phyloP scores from a whole-genome alignment of 2,113 vertebrate species.

The Takifugu flavidus region DNA sequence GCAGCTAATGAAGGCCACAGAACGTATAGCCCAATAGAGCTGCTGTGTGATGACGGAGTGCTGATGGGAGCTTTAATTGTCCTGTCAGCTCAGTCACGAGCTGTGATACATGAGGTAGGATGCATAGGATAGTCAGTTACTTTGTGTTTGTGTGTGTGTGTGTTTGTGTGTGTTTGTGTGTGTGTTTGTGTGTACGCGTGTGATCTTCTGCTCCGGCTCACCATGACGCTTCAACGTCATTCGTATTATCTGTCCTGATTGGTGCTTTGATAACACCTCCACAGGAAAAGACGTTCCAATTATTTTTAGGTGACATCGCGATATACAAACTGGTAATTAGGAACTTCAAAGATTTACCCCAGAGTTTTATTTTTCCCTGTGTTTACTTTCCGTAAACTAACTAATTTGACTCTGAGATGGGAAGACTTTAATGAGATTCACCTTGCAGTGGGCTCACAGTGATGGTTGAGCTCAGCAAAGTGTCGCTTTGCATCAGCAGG shows the following conservation, averaged over 20 bases:
- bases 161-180: background rate
- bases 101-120: background rate
- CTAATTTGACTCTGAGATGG: constrained; percentile 5
- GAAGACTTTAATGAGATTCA: constrained; percentile 29
- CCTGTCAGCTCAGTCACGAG: background rate
- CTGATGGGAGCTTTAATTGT: constrained; percentile 10
- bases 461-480: constrained; percentile 51
- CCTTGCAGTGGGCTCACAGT: constrained; percentile 18
- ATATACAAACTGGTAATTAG: constrained; percentile 23
- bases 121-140: constrained; percentile 1
- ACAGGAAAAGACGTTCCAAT: constrained; percentile 6
- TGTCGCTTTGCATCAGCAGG: constrained; percentile 51
- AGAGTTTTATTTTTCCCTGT: background rate
- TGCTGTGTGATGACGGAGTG: constrained; percentile 9
- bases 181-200: background rate
- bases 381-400: too few relatives aligned
- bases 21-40: constrained; percentile 23
- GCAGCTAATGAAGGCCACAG: background rate
- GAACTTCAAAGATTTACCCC: background rate
- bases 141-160: background rate
- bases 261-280: constrained; percentile 24
- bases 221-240: constrained; percentile 3
- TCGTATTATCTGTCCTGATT: background rate
- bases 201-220: constrained; percentile 1
- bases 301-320: background rate